Evolutionary conservation across 2,888 invertebrate genomes (phyloP).

Genomic region (Melieria omissa): DNA sequence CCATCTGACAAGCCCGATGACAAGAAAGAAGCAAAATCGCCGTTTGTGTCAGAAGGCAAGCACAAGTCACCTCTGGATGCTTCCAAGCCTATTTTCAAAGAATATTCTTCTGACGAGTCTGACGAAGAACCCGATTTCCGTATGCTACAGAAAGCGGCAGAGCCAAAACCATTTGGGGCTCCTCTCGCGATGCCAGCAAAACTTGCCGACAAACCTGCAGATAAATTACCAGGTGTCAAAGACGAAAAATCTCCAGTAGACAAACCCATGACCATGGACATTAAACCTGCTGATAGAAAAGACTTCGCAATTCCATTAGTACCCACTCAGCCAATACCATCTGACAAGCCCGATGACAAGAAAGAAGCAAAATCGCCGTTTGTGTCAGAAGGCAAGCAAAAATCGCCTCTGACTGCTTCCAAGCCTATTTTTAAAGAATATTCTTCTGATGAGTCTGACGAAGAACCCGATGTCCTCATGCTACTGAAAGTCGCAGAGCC

Average conservation of each 20-base stretch:
- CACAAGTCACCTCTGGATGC: too few species aligned
- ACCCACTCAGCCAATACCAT: background rate
- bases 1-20: too few species aligned
- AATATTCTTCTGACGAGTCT: too few species aligned
- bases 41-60: too few species aligned
- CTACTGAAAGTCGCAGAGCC: background rate
- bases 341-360: background rate
- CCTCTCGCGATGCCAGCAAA: too few species aligned
- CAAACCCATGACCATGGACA: background rate
- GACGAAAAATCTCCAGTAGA: background rate
- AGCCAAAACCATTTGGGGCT: too few species aligned
- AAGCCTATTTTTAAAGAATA: background rate
- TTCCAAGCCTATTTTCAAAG: too few species aligned
- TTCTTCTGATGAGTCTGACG: background rate
- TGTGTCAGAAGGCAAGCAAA: slow-evolving; percentile 6
- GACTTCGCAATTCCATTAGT: background rate
- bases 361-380: too few species aligned
- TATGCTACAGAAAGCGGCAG: too few species aligned
- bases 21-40: too few species aligned
- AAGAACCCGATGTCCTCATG: background rate
- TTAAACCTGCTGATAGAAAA: background rate
- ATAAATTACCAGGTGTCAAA: background rate
- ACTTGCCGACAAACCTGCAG: background rate
- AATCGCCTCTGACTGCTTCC: slow-evolving; percentile 16
- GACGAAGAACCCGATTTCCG: too few species aligned